Evolutionary conservation across 2,113 vertebrate species (phyloP).

Genomic region (Poeciliopsis retropinna): DNA sequence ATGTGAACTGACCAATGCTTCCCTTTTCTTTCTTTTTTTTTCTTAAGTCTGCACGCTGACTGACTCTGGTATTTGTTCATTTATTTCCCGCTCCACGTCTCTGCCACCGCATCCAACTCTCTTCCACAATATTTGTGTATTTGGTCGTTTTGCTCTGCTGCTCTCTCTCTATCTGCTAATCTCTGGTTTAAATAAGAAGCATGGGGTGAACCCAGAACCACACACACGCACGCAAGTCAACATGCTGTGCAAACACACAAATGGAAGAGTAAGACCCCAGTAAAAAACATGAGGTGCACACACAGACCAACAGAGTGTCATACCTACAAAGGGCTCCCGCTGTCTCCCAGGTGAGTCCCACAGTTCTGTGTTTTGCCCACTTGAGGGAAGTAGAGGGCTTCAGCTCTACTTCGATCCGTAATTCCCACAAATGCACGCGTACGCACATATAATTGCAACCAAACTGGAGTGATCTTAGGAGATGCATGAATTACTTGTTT

Average conservation of each 20-base stretch:
- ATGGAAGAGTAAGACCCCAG: constrained; percentile 20
- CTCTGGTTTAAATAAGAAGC: constrained; percentile 71
- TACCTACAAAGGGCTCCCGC: not conserved
- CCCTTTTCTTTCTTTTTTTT: not conserved
- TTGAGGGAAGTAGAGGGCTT: constrained; percentile 73
- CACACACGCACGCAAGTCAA: constrained; percentile 18
- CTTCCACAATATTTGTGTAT: constrained; percentile 54
- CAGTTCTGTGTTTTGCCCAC: constrained; percentile 52
- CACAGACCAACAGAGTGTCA: constrained; percentile 19
- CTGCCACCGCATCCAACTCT: constrained; percentile 28
- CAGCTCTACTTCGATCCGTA: constrained; percentile 11
- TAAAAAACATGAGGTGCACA: not conserved
- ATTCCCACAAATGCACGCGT: not conserved
- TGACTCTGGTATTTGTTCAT: constrained; percentile 8
- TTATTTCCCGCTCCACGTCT: constrained; percentile 19
- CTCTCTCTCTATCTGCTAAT: constrained; percentile 63
- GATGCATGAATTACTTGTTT: constrained; percentile 38
- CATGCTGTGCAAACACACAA: constrained; percentile 28
- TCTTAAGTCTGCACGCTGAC: not conserved
- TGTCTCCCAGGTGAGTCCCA: constrained; percentile 24
- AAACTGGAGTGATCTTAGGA: constrained; percentile 23
- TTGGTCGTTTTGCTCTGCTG: constrained; percentile 60
- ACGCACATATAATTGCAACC: not conserved
- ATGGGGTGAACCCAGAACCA: constrained; percentile 12
- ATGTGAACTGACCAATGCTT: not conserved